phyloP scores from a whole-genome alignment of 2,113 vertebrate genomes.

The Acinonyx jubatus region DNA sequence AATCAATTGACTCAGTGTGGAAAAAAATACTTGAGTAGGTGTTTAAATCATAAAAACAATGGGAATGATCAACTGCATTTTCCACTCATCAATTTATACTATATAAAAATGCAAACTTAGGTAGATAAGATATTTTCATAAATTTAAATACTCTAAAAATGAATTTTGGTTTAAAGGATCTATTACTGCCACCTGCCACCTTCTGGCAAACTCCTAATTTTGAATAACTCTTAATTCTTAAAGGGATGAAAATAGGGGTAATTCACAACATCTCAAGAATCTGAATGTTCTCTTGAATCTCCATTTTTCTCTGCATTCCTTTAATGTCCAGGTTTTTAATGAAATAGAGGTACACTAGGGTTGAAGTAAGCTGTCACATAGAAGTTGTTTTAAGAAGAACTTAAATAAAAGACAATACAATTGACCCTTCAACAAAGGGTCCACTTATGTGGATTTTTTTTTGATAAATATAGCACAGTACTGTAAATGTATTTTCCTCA shows the following conservation, averaged over 20 bases:
- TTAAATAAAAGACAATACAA: background rate
- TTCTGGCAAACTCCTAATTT: background rate
- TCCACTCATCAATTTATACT: background rate
- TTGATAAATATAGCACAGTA: background rate
- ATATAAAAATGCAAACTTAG: background rate
- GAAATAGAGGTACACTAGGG: background rate
- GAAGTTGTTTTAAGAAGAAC: background rate
- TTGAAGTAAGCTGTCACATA: background rate
- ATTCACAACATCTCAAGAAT: background rate
- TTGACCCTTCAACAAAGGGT: background rate
- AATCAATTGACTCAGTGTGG: background rate
- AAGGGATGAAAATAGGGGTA: background rate
- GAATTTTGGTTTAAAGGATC: background rate
- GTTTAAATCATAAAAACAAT: background rate
- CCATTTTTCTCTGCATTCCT: background rate
- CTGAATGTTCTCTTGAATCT: background rate
- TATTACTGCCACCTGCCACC: constrained; percentile 68
- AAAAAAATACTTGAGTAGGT: background rate
- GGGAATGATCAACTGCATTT: background rate
- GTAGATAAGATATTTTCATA: background rate
- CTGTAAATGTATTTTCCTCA: background rate
- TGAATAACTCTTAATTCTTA: background rate
- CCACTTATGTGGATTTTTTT: background rate
- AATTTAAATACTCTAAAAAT: background rate
- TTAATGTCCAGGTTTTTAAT: background rate